These are phyloP conservation scores for Linnaemya vulpina DNA, from an alignment of 2,888 invertebrate species.

Conservation along the genomic window DNA sequence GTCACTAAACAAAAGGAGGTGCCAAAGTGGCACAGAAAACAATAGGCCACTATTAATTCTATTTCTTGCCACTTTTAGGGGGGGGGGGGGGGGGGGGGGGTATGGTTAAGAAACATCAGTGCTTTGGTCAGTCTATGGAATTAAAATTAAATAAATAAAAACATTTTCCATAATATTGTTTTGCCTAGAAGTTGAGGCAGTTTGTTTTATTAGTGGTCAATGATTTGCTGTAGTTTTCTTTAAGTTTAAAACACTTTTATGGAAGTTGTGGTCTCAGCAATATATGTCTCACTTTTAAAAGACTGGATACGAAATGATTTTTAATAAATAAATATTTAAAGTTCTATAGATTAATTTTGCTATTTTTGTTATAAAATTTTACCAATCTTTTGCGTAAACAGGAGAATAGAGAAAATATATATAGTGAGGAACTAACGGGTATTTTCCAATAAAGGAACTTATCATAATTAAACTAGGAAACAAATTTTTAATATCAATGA, in stretches of 20 bases:
- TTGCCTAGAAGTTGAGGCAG: constrained; percentile 53
- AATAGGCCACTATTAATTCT: constrained; percentile 22
- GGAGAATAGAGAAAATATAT: too few relatives aligned
- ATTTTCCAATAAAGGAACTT: too few relatives aligned
- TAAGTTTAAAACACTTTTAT: constrained; percentile 15
- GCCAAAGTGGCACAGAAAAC: constrained; percentile 27
- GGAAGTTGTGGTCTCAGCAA: constrained; percentile 41
- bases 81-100: too few relatives aligned
- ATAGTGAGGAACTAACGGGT: too few relatives aligned
- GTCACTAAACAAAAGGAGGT: constrained; percentile 57
- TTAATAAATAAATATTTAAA: constrained; percentile 25
- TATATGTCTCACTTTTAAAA: too few relatives aligned
- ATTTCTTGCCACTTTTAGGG: background rate
- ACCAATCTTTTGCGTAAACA: too few relatives aligned
- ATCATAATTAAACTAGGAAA: too few relatives aligned
- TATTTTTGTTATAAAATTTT: too few relatives aligned
- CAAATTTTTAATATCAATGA: too few relatives aligned
- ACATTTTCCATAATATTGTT: constrained; percentile 50
- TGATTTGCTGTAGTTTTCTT: constrained; percentile 35
- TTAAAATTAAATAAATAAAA: constrained; percentile 20
- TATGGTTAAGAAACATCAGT: background rate
- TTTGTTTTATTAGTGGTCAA: background rate
- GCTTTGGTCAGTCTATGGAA: background rate
- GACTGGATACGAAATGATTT: background rate
- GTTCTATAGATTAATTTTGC: too few relatives aligned